Conservation (phyloP, 2,113 vertebrate genomes). For the Tragelaphus imberbis region DNA sequence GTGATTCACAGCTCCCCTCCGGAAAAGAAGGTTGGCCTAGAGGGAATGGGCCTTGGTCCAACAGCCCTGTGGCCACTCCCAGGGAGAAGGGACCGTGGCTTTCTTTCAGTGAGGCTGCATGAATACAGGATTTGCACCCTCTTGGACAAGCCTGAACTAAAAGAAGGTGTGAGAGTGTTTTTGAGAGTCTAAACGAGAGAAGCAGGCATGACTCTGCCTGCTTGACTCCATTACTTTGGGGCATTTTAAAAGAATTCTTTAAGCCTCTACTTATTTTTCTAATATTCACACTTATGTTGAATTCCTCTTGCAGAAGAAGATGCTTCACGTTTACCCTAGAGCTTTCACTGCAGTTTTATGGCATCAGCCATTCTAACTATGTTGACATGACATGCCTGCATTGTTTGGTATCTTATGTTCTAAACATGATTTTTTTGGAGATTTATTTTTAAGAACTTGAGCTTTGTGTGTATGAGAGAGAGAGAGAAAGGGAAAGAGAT, state of each 20-base stretch:
- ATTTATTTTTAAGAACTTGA: not conserved
- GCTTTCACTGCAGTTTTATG: not conserved
- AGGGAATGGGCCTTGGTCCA: rapidly evolving
- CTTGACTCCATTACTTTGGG: not conserved
- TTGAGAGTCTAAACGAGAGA: not conserved
- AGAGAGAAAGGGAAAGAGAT: not conserved
- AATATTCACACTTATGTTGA: not conserved
- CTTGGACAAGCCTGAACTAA: not conserved
- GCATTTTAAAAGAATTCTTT: not conserved
- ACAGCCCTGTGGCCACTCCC: not conserved
- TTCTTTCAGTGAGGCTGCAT: not conserved
- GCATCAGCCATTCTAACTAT: not conserved
- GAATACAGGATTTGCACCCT: not conserved
- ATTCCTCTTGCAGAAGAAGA: not conserved
- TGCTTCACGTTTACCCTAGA: not conserved
- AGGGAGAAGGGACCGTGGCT: rapidly evolving
- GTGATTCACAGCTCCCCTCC: not conserved
- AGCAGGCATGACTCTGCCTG: not conserved
- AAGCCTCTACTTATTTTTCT: not conserved
- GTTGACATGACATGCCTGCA: not conserved
- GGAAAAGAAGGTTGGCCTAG: not conserved
- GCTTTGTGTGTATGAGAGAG: not conserved
- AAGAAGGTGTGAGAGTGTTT: not conserved
- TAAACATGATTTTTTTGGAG: not conserved
- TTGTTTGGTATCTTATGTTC: not conserved